Evolutionary conservation across 2,797 vertebrate genomes (phyloP).

Genomic region (Onychomys arenicola): DNA sequence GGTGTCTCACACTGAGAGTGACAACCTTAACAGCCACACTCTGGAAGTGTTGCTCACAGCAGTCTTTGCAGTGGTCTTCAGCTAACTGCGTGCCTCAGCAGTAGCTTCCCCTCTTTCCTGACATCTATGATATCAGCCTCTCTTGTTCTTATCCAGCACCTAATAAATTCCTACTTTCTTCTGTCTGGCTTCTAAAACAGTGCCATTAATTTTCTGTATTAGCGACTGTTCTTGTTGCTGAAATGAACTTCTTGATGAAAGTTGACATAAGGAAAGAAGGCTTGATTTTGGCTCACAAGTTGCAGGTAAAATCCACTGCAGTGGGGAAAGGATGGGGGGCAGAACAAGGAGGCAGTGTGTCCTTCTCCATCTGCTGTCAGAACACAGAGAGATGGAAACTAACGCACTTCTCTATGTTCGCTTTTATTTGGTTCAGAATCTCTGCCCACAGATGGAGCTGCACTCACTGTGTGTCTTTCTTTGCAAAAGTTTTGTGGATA

Average conservation of each 20-base stretch:
- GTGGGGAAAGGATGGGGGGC: not conserved
- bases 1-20: conserved; percentile 55
- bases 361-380: not conserved
- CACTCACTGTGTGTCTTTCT: not conserved
- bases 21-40: not conserved
- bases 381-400: not conserved
- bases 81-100: not conserved
- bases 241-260: not conserved
- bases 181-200: not conserved
- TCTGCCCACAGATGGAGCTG: no score
- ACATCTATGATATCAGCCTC: not conserved
- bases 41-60: not conserved
- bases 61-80: not conserved
- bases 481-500: not conserved
- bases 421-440: not conserved
- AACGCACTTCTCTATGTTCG: accelerated
- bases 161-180: not conserved
- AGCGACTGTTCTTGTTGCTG: not conserved
- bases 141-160: not conserved
- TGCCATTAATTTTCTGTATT: not conserved
- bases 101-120: not conserved
- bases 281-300: not conserved
- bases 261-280: not conserved
- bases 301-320: no score
- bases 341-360: no score